These are phyloP conservation scores for Elmis aenea DNA, from an alignment of 2,888 invertebrate species.

Conservation along the genomic window DNA sequence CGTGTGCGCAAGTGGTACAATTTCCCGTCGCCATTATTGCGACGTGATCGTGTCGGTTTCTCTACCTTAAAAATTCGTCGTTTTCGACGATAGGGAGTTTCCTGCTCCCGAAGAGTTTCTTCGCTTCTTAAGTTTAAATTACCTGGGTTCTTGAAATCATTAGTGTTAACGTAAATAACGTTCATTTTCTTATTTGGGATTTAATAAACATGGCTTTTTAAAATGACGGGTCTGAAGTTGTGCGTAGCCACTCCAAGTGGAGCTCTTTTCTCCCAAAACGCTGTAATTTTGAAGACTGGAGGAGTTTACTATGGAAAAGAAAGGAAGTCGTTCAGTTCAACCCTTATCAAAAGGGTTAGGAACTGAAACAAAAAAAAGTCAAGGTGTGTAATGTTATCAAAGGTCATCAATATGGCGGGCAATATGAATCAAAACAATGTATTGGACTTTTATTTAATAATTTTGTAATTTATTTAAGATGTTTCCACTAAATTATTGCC, in stretches of 20 bases:
- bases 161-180: conserved; percentile 28
- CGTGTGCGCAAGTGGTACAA: neutral
- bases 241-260: conserved; percentile 68
- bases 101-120: conserved; percentile 21
- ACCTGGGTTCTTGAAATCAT: conserved; percentile 30
- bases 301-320: conserved; percentile 68
- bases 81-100: conserved; percentile 63
- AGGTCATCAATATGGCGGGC: conserved; percentile 30
- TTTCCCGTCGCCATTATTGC: conserved; percentile 66
- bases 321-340: conserved; percentile 64
- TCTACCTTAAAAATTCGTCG: conserved; percentile 54
- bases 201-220: conserved; percentile 74
- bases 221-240: conserved; percentile 70
- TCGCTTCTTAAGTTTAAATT: conserved; percentile 10
- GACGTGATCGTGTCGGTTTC: conserved; percentile 55
- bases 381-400: conserved; percentile 53
- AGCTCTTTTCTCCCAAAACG: conserved; percentile 55
- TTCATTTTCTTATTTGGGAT: conserved; percentile 54
- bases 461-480: conserved; percentile 39
- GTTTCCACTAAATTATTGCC: conserved; percentile 57
- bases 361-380: conserved; percentile 70
- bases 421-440: conserved; percentile 1
- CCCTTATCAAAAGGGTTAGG: conserved; percentile 64
- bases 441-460: conserved; percentile 24
- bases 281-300: conserved; percentile 33